These are phyloP conservation scores for Chaetura pelagica DNA, from an alignment of 2,113 vertebrate genomes.

Conservation along the genomic window DNA sequence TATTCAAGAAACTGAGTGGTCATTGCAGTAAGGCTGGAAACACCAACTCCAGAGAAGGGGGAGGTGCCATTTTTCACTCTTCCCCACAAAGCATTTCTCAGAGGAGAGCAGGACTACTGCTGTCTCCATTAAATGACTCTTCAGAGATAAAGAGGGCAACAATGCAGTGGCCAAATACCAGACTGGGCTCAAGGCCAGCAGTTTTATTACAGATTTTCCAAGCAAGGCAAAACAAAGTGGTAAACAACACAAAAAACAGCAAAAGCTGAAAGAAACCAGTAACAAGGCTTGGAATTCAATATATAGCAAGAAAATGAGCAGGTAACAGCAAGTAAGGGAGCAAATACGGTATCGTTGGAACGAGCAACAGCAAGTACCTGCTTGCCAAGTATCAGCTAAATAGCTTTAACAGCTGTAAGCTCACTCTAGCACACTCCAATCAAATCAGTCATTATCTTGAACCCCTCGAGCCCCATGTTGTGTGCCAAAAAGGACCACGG, in stretches of 20 bases:
- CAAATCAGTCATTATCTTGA: neutral
- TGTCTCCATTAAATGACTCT: neutral
- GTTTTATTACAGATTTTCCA: neutral
- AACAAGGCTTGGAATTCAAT: neutral
- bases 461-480: rapidly evolving
- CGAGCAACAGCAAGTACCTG: neutral
- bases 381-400: neutral
- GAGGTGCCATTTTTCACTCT: neutral
- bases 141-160: neutral
- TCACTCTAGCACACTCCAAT: neutral
- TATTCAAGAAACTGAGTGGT: neutral
- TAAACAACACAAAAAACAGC: neutral
- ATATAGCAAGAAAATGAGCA: neutral
- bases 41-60: rapidly evolving
- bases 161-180: neutral
- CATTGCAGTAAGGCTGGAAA: neutral
- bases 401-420: neutral
- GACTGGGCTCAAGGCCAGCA: neutral
- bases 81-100: neutral
- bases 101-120: neutral
- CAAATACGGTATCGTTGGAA: neutral
- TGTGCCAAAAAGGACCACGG: neutral
- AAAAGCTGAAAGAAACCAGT: neutral
- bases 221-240: neutral
- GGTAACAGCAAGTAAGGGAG: neutral